These are phyloP conservation scores for Kryptopterus vitreolus DNA, from an alignment of 2,797 vertebrate species.

Conservation along the genomic window DNA sequence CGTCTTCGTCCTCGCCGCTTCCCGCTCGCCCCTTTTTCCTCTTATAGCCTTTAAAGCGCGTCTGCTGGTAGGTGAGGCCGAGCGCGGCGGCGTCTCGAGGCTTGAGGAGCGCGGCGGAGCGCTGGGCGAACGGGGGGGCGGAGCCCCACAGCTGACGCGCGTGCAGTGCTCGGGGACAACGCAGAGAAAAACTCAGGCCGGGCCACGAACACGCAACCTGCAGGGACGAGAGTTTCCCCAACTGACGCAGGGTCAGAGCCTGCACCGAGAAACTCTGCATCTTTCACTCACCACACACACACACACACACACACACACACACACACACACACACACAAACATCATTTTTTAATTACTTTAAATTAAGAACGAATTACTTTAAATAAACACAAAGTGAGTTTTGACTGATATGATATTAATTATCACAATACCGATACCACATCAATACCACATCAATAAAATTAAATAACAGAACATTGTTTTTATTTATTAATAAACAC, in stretches of 20 bases:
- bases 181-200: slow-evolving; percentile 41
- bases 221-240: slow-evolving; percentile 65
- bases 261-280: slow-evolving; percentile 74
- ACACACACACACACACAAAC: not conserved
- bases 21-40: slow-evolving; percentile 72
- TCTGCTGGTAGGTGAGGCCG: slow-evolving; percentile 64
- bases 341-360: too few species aligned
- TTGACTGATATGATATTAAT: too few species aligned
- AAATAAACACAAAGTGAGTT: too few species aligned
- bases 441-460: too few species aligned
- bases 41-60: slow-evolving; percentile 83
- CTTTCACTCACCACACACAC: not conserved
- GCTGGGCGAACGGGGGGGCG: slow-evolving; percentile 38
- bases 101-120: slow-evolving; percentile 53
- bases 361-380: too few species aligned
- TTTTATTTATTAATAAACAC: too few species aligned
- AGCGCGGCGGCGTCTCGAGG: slow-evolving; percentile 52
- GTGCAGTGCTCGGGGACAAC: slow-evolving; percentile 71
- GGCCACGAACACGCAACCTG: slow-evolving; percentile 66
- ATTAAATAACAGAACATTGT: too few species aligned
- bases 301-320: slow-evolving; percentile 19
- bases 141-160: slow-evolving; percentile 71
- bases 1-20: slow-evolving; percentile 68
- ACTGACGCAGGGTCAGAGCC: slow-evolving; percentile 70
- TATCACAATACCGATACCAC: too few species aligned